Evolutionary conservation across 2,888 invertebrate genomes (phyloP).

Genomic region (Carterocephalus palaemon): DNA sequence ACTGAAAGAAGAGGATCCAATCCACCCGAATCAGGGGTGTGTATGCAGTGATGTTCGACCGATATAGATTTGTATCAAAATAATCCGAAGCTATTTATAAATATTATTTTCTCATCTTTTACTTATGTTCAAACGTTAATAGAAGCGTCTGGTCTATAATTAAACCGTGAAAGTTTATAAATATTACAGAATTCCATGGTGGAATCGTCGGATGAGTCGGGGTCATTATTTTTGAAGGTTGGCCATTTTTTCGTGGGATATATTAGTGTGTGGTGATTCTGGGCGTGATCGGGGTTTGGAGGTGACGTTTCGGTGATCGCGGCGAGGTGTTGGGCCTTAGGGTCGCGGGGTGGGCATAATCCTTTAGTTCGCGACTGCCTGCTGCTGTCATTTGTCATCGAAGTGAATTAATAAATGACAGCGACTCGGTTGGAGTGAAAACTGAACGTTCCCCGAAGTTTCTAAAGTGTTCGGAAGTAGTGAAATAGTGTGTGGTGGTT

Average conservation of each 20-base stretch:
- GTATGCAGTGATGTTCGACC: constrained; percentile 73
- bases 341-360: neutral
- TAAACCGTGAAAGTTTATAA: constrained; percentile 77
- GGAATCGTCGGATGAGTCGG: constrained; percentile 62
- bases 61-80: constrained; percentile 78
- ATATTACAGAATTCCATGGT: constrained; percentile 74
- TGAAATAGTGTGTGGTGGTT: constrained; percentile 51
- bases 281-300: constrained; percentile 56
- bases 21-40: constrained; percentile 76
- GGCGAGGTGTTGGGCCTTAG: neutral
- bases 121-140: constrained; percentile 79
- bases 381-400: constrained; percentile 21
- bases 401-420: constrained; percentile 15
- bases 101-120: constrained; percentile 80
- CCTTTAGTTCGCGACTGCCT: constrained; percentile 30
- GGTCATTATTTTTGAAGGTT: constrained; percentile 69
- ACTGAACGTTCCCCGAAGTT: constrained; percentile 28
- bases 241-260: constrained; percentile 75
- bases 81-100: constrained; percentile 80
- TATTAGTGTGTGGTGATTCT: constrained; percentile 63
- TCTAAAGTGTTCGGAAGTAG: constrained; percentile 23
- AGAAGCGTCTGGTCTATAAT: constrained; percentile 78
- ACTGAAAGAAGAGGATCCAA: constrained; percentile 70
- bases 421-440: neutral
- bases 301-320: constrained; percentile 9